phyloP scores from a whole-genome alignment of 2,888 invertebrate genomes.

The Eristalinus sepulchralis region DNA sequence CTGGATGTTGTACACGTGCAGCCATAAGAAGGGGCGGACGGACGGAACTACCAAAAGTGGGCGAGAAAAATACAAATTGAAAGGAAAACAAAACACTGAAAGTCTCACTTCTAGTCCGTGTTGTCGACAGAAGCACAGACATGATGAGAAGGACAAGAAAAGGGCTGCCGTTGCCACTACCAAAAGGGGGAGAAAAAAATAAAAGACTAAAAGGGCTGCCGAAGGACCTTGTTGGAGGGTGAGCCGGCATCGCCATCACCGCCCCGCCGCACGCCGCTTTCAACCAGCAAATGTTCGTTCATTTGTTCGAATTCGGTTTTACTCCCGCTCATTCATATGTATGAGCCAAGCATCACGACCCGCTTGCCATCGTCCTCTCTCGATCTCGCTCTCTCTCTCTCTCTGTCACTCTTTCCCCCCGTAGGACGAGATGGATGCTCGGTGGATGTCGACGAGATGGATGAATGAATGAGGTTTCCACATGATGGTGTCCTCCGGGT shows the following conservation, averaged over 20 bases:
- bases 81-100: conserved; percentile 78
- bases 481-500: background rate
- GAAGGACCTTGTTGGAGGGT: conserved; percentile 28
- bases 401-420: no score
- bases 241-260: conserved; percentile 17
- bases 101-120: conserved; percentile 52
- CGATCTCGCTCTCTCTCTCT: background rate
- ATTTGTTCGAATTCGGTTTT: conserved; percentile 67
- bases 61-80: conserved; percentile 78
- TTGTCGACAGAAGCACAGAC: conserved; percentile 13
- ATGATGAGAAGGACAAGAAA: conserved; percentile 51
- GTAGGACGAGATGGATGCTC: background rate
- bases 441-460: conserved; percentile 56
- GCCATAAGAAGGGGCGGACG: conserved; percentile 1
- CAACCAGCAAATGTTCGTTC: conserved; percentile 50
- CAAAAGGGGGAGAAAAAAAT: background rate
- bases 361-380: background rate
- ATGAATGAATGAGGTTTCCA: conserved; percentile 64
- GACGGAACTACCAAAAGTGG: conserved; percentile 56
- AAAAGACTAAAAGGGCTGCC: conserved; percentile 46
- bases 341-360: conserved; percentile 39
- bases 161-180: conserved; percentile 16
- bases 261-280: no score
- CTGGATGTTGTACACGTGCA: background rate
- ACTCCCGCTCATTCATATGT: conserved; percentile 68